Conservation (phyloP, 2,113 vertebrate genomes). For the Cyanoderma ruficeps region DNA sequence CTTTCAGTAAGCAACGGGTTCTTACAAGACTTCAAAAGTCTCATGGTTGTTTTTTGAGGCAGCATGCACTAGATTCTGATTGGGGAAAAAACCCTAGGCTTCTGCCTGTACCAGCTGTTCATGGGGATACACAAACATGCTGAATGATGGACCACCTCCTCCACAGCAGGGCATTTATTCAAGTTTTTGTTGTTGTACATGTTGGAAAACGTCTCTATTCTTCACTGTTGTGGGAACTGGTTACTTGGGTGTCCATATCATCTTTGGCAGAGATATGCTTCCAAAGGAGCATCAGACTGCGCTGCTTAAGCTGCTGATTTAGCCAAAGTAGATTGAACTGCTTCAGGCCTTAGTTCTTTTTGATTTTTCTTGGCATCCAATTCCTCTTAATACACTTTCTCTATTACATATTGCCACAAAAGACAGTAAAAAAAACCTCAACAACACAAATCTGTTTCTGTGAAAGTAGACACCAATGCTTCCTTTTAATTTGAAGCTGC, state of each 20-base stretch:
- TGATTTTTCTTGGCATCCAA: background rate
- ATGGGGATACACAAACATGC: rapidly evolving
- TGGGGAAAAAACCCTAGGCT: background rate
- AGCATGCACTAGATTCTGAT: background rate
- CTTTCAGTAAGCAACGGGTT: background rate
- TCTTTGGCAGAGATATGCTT: background rate
- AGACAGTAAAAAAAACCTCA: background rate
- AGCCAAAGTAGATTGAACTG: background rate
- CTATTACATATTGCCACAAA: background rate
- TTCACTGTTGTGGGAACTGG: background rate
- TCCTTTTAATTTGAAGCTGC: background rate
- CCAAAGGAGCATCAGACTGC: background rate
- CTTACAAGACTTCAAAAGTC: background rate
- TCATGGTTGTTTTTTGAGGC: background rate
- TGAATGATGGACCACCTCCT: background rate
- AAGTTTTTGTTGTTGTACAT: background rate
- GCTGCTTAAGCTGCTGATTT: background rate
- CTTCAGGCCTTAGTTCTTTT: background rate
- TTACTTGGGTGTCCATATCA: background rate
- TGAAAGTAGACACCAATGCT: background rate
- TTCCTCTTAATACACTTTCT: background rate
- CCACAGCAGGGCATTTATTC: background rate
- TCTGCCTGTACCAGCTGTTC: background rate
- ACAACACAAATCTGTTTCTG: background rate
- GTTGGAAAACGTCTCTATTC: background rate